Conservation (phyloP, 2,113 vertebrate genomes). For the Paramisgurnus dabryanus region DNA sequence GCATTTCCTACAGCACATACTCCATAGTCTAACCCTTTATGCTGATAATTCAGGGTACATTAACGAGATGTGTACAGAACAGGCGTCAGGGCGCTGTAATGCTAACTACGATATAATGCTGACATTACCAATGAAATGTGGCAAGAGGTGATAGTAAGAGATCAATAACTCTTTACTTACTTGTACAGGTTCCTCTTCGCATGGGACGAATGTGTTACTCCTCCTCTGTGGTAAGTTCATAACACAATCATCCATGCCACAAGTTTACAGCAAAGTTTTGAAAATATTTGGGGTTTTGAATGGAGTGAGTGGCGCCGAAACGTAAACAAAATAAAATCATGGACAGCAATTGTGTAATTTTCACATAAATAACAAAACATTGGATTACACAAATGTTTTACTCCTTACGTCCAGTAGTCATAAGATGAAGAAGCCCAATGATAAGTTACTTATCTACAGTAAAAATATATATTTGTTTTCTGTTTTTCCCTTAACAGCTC, state of each 20-base stretch:
- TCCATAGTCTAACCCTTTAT: background rate
- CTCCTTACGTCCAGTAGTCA: no score
- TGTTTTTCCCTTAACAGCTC: no score
- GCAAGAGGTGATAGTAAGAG: no score
- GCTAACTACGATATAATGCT: background rate
- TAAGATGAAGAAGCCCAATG: no score
- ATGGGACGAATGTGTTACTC: slow-evolving; percentile 66
- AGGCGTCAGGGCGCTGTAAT: background rate
- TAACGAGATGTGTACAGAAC: background rate
- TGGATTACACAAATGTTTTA: no score
- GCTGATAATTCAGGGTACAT: background rate
- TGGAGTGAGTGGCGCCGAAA: no score
- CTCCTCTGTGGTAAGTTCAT: slow-evolving; percentile 68
- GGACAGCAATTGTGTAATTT: no score
- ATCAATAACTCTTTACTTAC: background rate
- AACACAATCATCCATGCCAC: background rate
- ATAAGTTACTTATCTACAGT: no score
- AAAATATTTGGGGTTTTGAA: background rate
- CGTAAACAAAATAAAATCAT: background rate
- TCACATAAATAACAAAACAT: no score
- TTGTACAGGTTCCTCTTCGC: slow-evolving; percentile 63
- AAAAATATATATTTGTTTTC: no score
- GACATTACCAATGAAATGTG: background rate
- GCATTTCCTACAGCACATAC: background rate
- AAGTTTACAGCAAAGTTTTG: no score